A percentile compares a stretch with the other conserved stretches of the same genome.
Conservation (phyloP, 2,113 vertebrate species). For the Poicephalus meyeri region DNA sequence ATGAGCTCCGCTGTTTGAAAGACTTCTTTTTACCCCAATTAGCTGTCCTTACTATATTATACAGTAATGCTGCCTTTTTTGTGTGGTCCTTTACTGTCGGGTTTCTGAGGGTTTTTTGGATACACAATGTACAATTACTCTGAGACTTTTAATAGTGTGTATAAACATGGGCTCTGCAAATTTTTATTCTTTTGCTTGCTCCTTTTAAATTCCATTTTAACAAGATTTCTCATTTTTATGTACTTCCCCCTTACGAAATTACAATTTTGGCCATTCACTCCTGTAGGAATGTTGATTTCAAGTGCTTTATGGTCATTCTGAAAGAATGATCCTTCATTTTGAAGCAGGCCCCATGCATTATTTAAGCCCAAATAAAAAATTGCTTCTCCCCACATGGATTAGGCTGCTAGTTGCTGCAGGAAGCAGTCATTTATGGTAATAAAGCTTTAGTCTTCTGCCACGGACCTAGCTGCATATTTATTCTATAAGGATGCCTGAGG, state of each 20-base stretch:
- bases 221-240: slow-evolving; percentile 24
- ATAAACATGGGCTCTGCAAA: background rate
- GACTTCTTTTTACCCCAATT: slow-evolving; percentile 19
- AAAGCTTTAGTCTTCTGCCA: background rate
- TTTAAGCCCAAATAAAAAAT: background rate
- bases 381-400: background rate
- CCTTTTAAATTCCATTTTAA: slow-evolving; percentile 42
- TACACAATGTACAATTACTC: background rate
- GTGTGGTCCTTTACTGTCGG: slow-evolving; percentile 28
- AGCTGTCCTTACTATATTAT: background rate
- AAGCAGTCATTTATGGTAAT: background rate
- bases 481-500: background rate
- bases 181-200: background rate
- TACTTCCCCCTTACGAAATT: background rate
- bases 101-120: slow-evolving; percentile 1
- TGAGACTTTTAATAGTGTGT: background rate
- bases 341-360: background rate
- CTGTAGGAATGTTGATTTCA: background rate
- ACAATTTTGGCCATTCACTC: background rate
- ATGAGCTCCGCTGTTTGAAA: background rate
- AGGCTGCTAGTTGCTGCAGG: background rate
- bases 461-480: background rate
- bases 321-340: background rate
- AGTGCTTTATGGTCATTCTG: background rate
- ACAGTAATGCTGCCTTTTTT: background rate